A percentile compares a stretch with the other conserved stretches of the same genome.
phyloP scores from a whole-genome alignment of 2,797 vertebrate species.

The Echeneis naucrates region DNA sequence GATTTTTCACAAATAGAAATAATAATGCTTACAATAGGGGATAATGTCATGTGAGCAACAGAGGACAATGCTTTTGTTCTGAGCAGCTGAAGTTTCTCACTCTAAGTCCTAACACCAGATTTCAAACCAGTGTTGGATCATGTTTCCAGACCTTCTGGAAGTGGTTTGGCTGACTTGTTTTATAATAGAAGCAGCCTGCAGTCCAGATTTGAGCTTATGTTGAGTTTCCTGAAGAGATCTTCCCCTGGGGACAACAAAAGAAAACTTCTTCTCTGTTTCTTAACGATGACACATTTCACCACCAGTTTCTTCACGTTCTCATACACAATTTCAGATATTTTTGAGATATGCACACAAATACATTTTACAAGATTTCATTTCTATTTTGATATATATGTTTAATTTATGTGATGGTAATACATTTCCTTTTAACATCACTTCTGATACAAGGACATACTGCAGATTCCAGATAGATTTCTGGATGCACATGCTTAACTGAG shows the following conservation, averaged over 20 bases:
- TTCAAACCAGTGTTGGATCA: conserved; percentile 12
- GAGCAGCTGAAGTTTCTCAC: conserved; percentile 21
- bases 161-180: conserved; percentile 21
- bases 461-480: too few relatives aligned
- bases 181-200: conserved; percentile 1
- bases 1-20: conserved; percentile 23
- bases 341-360: too few relatives aligned
- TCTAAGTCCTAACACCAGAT: conserved; percentile 31
- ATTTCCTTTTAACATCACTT: too few relatives aligned
- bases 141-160: conserved; percentile 21
- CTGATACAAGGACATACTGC: too few relatives aligned
- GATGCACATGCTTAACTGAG: not conserved
- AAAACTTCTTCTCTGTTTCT: not conserved
- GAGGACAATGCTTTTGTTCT: conserved; percentile 26
- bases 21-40: conserved; percentile 20
- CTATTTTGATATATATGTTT: too few relatives aligned
- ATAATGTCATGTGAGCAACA: conserved; percentile 6
- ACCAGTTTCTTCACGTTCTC: not conserved
- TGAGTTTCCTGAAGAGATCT: not conserved
- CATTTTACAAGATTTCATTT: too few relatives aligned
- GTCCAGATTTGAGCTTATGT: not conserved
- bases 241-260: not conserved
- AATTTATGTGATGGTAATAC: too few relatives aligned
- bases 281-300: not conserved
- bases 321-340: not conserved